Evolutionary conservation across 2,113 vertebrate species (phyloP).

Genomic region (Pipa parva): DNA sequence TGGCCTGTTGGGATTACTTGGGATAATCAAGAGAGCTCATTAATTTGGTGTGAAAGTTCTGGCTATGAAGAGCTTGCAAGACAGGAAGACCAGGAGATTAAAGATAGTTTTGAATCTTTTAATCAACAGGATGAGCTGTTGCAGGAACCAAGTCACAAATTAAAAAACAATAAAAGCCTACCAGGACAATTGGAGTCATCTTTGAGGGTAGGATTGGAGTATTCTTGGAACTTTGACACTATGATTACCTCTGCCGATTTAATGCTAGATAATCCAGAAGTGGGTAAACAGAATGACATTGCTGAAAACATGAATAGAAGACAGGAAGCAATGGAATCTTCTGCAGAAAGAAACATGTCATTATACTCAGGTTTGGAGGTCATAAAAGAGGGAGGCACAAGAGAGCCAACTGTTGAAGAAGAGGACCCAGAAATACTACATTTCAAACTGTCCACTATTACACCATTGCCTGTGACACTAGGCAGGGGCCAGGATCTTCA

Average conservation of each 20-base stretch:
- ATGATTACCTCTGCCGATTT: conserved; percentile 1
- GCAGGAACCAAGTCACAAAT: background rate
- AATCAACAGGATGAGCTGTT: background rate
- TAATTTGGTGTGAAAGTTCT: conserved; percentile 31
- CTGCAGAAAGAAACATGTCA: background rate
- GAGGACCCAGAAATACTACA: conserved; percentile 21
- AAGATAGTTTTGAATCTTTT: background rate
- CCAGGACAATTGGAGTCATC: background rate
- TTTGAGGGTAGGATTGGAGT: background rate
- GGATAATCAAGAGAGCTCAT: conserved; percentile 13
- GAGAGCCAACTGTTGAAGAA: conserved; percentile 12
- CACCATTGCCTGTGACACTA: conserved; percentile 19
- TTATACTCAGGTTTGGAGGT: conserved; percentile 9
- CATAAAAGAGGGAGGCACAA: conserved; percentile 1
- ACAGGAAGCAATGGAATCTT: background rate
- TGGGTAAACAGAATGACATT: background rate
- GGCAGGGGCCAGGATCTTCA: conserved; percentile 13
- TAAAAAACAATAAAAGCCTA: background rate
- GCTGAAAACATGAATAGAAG: background rate
- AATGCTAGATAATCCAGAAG: conserved; percentile 9
- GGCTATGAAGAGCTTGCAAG: conserved; percentile 9
- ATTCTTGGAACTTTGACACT: background rate
- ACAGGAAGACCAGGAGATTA: background rate
- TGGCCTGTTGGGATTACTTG: conserved; percentile 11
- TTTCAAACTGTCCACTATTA: conserved; percentile 31